Percentiles rank a stretch among this genome's conserved stretches.
Evolutionary conservation across 2,113 vertebrate genomes (phyloP).

Genomic region (Piaya cayana): DNA sequence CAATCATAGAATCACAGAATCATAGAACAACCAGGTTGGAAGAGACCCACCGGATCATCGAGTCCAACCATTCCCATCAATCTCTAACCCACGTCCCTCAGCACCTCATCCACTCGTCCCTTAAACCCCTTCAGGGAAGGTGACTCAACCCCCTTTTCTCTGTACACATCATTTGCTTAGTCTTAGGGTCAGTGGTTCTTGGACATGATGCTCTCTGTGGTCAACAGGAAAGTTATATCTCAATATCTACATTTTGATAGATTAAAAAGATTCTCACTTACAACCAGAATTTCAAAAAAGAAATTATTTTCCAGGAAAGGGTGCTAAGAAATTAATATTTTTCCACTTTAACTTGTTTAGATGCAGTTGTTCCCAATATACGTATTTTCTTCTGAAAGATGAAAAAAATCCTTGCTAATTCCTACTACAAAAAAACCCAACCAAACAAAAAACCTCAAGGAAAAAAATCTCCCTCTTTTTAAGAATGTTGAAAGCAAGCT

Average conservation of each 20-base stretch:
- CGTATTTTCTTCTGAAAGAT: not conserved
- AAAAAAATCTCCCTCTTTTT: not conserved
- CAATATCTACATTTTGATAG: not conserved
- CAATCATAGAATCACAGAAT: too few species aligned
- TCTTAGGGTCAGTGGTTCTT: not conserved
- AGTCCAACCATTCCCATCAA: too few species aligned
- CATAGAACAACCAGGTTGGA: too few species aligned
- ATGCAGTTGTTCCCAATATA: not conserved
- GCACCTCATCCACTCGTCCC: too few species aligned
- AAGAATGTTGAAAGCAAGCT: not conserved
- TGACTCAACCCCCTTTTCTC: too few species aligned
- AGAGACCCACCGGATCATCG: too few species aligned
- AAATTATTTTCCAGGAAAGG: not conserved
- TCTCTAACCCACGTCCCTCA: too few species aligned
- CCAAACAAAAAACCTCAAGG: not conserved
- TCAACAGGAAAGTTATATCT: not conserved
- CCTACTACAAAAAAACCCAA: not conserved
- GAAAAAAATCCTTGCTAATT: not conserved
- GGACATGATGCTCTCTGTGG: fast-evolving
- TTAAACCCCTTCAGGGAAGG: too few species aligned
- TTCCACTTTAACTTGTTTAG: not conserved
- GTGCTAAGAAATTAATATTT: not conserved
- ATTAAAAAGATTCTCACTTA: not conserved
- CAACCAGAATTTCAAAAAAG: not conserved
- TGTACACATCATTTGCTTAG: fast-evolving